phyloP scores from a whole-genome alignment of 1,140 invertebrate genomes.

The Drosophila grimshawi region DNA sequence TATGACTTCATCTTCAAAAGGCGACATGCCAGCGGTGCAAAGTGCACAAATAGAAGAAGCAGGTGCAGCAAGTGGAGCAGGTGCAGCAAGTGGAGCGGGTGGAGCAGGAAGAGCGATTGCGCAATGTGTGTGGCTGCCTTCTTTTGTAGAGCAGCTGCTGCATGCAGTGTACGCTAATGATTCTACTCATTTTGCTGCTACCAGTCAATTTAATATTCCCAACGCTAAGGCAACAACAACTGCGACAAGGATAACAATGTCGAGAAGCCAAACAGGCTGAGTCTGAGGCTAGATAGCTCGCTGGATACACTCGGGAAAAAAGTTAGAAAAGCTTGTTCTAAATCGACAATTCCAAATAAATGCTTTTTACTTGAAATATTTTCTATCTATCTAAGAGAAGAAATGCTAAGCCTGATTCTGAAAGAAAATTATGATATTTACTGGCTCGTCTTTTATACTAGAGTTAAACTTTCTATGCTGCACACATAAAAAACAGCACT shows the following conservation, averaged over 20 bases:
- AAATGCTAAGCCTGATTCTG: no score
- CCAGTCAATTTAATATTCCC: constrained; percentile 80
- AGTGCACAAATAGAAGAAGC: constrained; percentile 8
- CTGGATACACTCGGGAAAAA: no score
- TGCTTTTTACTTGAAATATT: no score
- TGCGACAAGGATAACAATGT: constrained; percentile 69
- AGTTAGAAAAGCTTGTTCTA: no score
- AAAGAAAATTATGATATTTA: no score
- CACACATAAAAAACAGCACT: no score
- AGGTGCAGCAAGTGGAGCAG: constrained; percentile 2
- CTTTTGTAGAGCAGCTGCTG: constrained; percentile 9
- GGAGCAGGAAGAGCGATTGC: constrained; percentile 52
- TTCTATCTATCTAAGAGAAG: no score
- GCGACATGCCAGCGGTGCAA: constrained; percentile 59
- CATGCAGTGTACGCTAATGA: constrained; percentile 71
- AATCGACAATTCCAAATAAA: no score
- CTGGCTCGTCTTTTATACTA: no score
- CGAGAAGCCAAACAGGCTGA: constrained; percentile 47
- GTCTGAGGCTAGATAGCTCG: neutral
- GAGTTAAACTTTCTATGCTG: no score
- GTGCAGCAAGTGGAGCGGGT: constrained; percentile 13
- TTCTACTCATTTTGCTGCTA: constrained; percentile 78
- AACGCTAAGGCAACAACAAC: constrained; percentile 38
- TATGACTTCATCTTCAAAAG: constrained; percentile 76
- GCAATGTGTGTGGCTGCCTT: constrained; percentile 57